A percentile compares a stretch with the other conserved stretches of the same genome.
Conservation (phyloP, 2,888 invertebrate species). For the Pseudoips prasinana region DNA sequence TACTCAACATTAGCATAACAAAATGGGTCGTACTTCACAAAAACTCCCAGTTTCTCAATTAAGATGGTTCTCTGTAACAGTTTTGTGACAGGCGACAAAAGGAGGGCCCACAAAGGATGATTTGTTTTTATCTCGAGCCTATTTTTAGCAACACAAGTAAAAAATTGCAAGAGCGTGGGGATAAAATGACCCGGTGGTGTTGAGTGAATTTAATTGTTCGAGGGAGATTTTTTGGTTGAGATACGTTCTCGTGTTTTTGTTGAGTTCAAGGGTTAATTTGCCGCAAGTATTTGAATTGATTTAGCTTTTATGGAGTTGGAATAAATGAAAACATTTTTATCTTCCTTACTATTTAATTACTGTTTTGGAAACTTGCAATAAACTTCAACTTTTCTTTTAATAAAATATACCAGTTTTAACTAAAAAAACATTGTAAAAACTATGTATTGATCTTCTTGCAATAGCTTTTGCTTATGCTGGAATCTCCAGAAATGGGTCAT, state of each 20-base stretch:
- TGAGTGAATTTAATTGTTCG: constrained; percentile 50
- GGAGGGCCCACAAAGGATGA: constrained; percentile 41
- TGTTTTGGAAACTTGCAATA: too few species aligned
- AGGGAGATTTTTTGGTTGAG: constrained; percentile 24
- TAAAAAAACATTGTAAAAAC: too few species aligned
- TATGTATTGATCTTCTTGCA: too few species aligned
- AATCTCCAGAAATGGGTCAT: too few species aligned
- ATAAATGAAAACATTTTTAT: too few species aligned
- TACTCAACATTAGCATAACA: constrained; percentile 22
- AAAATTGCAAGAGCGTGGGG: constrained; percentile 24
- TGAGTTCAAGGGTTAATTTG: constrained; percentile 2
- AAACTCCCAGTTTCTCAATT: constrained; percentile 40
- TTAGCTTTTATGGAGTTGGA: too few species aligned
- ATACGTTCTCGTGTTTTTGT: constrained; percentile 16
- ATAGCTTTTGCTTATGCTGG: too few species aligned
- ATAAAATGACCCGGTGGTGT: constrained; percentile 31
- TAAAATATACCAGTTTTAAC: too few species aligned
- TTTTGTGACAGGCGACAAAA: constrained; percentile 40
- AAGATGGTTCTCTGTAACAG: constrained; percentile 40
- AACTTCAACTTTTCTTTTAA: too few species aligned
- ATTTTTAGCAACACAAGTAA: constrained; percentile 28
- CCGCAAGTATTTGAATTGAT: too few species aligned
- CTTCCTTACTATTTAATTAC: too few species aligned
- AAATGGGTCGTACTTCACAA: constrained; percentile 27
- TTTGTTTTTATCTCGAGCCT: constrained; percentile 44